Evolutionary conservation across 2,888 invertebrate genomes (phyloP).

Genomic region (Scaptomyza reducta): DNA sequence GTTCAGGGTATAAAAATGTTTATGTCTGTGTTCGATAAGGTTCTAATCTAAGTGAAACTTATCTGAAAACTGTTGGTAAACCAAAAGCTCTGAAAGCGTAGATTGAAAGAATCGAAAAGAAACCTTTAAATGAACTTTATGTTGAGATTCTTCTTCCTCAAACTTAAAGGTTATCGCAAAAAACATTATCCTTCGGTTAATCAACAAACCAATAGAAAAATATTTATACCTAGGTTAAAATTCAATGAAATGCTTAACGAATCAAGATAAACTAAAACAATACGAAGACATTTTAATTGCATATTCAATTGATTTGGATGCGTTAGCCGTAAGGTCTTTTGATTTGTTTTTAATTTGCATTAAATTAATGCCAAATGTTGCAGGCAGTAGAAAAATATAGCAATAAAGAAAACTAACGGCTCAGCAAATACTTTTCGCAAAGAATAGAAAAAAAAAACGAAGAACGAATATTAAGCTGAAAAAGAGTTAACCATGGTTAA

Average conservation of each 20-base stretch:
- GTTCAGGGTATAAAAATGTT: too few relatives aligned
- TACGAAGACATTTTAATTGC: background rate
- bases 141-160: too few relatives aligned
- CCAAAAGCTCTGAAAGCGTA: too few relatives aligned
- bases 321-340: slow-evolving; percentile 10
- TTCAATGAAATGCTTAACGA: background rate
- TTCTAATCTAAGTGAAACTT: too few relatives aligned
- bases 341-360: slow-evolving; percentile 26
- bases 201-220: too few relatives aligned
- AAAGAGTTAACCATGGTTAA: slow-evolving; percentile 49
- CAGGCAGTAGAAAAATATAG: slow-evolving; percentile 53
- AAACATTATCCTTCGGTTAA: too few relatives aligned
- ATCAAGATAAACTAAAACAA: background rate
- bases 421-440: background rate
- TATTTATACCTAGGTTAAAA: too few relatives aligned
- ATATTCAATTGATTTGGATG: slow-evolving; percentile 35
- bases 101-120: too few relatives aligned
- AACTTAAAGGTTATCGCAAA: too few relatives aligned
- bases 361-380: slow-evolving; percentile 58
- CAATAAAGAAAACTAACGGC: slow-evolving; percentile 12
- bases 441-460: slow-evolving; percentile 20
- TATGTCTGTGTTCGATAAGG: too few relatives aligned
- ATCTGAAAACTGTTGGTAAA: too few relatives aligned
- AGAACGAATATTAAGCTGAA: slow-evolving; percentile 19
- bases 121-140: too few relatives aligned